phyloP scores from a whole-genome alignment of 92 coral and sea anemone genomes.

The Parazoanthus darwini region DNA sequence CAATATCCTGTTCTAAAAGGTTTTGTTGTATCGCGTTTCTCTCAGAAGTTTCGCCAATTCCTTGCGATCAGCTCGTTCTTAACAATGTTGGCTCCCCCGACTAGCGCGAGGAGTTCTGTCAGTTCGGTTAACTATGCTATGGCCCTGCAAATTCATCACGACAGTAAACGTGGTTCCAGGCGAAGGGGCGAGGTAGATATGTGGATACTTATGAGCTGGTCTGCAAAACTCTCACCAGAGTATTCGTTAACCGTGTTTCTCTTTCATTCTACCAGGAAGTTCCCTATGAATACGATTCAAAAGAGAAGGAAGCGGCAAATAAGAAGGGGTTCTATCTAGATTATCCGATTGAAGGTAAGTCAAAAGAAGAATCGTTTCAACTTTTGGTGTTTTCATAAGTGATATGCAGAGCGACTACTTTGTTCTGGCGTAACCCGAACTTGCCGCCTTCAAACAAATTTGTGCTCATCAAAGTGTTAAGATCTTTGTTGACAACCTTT shows the following conservation, averaged over 20 bases:
- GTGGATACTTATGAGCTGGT: no score
- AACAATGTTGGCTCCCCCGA: conserved; percentile 36
- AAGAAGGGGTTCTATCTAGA: conserved; percentile 73
- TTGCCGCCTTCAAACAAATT: not conserved
- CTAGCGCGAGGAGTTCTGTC: conserved; percentile 17
- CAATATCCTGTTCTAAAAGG: conserved; percentile 39
- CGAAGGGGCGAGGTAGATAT: conserved; percentile 20
- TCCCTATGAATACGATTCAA: conserved; percentile 27
- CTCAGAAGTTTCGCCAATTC: conserved; percentile 20
- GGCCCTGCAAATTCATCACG: not conserved
- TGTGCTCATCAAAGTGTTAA: conserved; percentile 14
- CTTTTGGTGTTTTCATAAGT: not conserved
- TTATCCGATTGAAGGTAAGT: conserved; percentile 94
- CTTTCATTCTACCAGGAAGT: conserved; percentile 22
- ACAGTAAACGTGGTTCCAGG: not conserved
- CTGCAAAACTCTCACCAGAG: not conserved
- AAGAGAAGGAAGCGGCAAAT: conserved; percentile 19
- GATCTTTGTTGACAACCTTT: conserved; percentile 6
- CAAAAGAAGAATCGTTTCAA: not conserved
- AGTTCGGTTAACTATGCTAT: conserved; percentile 22
- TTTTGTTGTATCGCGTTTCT: conserved; percentile 30
- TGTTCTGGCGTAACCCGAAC: not conserved
- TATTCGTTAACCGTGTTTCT: not conserved
- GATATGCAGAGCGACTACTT: not conserved
- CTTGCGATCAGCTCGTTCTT: conserved; percentile 4